These are phyloP conservation scores for Narcine bancroftii DNA, from an alignment of 2,113 vertebrate species.

Conservation along the genomic window DNA sequence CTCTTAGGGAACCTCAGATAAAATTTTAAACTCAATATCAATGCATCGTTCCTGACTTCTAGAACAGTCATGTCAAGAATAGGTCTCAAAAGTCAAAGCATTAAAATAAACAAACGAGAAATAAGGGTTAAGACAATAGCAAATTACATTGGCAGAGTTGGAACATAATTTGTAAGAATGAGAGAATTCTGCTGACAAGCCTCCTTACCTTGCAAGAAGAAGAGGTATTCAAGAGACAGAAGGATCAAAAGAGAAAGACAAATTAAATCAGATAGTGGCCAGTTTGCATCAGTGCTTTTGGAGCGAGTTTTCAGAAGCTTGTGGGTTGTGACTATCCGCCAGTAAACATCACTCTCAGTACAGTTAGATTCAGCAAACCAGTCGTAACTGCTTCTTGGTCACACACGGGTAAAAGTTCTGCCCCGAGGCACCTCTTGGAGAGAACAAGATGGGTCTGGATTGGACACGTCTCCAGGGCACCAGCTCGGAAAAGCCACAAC, in stretches of 20 bases:
- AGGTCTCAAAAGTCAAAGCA: background rate
- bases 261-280: constrained; percentile 33
- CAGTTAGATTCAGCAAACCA: background rate
- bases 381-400: background rate
- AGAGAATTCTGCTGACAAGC: constrained; percentile 36
- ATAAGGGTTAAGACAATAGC: background rate
- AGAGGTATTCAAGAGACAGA: constrained; percentile 51
- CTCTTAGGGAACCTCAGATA: background rate
- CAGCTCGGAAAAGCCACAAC: background rate
- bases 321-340: background rate
- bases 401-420: background rate
- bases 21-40: background rate
- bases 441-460: background rate
- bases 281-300: background rate
- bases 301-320: background rate
- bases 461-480: background rate
- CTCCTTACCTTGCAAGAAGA: constrained; percentile 68
- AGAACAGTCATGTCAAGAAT: background rate
- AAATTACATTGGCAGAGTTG: background rate
- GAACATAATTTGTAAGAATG: background rate
- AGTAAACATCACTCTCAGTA: background rate
- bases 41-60: too few species aligned
- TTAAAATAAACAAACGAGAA: too few species aligned
- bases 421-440: background rate
- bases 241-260: constrained; percentile 42